phyloP scores from a whole-genome alignment of 2,888 invertebrate species.

The Andrena praecox region DNA sequence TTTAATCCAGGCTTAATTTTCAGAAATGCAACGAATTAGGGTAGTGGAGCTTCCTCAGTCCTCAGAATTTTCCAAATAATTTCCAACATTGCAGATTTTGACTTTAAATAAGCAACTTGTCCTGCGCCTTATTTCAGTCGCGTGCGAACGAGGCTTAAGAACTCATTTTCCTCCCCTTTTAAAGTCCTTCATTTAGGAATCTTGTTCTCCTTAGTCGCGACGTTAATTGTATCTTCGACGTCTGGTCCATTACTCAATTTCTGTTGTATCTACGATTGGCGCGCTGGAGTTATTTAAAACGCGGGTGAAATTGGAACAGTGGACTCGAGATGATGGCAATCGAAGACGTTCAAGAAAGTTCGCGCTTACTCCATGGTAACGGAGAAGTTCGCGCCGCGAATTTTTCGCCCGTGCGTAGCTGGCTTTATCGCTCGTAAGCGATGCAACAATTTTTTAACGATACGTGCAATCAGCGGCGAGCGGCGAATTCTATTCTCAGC shows the following conservation, averaged over 20 bases:
- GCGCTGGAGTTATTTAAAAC: too few species aligned
- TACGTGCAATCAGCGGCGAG: conserved; percentile 67
- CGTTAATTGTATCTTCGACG: too few species aligned
- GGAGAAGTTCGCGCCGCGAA: conserved; percentile 43
- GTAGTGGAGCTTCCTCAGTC: too few species aligned
- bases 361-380: conserved; percentile 47
- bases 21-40: too few species aligned
- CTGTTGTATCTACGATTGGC: too few species aligned
- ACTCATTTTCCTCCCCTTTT: background rate
- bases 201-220: background rate
- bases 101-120: background rate
- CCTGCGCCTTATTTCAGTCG: background rate
- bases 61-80: background rate
- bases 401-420: conserved; percentile 48
- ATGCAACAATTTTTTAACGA: conserved; percentile 71
- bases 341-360: conserved; percentile 29
- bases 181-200: background rate
- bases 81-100: background rate
- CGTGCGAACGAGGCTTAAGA: background rate
- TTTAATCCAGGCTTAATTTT: too few species aligned
- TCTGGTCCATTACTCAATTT: too few species aligned
- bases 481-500: conserved; percentile 79
- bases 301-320: too few species aligned
- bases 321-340: background rate
- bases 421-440: conserved; percentile 58